These are phyloP conservation scores for Plagodis dolabraria DNA, from an alignment of 2,888 invertebrate genomes.

Conservation along the genomic window DNA sequence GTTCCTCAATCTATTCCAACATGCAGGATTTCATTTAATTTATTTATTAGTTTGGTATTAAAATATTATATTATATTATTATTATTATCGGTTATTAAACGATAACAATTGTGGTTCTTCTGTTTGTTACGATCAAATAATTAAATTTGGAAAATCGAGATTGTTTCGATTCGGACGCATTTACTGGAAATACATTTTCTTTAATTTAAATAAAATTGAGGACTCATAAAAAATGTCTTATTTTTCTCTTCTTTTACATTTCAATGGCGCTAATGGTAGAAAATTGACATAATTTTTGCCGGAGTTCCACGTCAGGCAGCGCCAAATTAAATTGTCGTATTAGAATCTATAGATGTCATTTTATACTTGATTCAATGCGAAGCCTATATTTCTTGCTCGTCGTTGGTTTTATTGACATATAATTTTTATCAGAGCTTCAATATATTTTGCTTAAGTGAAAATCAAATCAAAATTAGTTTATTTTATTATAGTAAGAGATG, in stretches of 20 bases:
- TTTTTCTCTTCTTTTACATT: constrained; percentile 30
- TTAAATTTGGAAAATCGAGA: too few relatives aligned
- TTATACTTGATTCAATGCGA: constrained; percentile 11
- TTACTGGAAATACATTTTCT: constrained; percentile 11
- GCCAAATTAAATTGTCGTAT: constrained; percentile 43
- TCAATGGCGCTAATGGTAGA: constrained; percentile 53
- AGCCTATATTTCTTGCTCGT: constrained; percentile 9
- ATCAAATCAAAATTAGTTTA: too few relatives aligned
- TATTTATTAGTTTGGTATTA: too few relatives aligned
- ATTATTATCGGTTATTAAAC: too few relatives aligned
- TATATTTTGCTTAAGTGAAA: background rate
- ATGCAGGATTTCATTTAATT: too few relatives aligned
- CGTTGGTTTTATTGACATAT: constrained; percentile 7
- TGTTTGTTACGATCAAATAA: too few relatives aligned
- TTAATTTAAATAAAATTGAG: constrained; percentile 32
- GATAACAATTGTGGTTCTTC: too few relatives aligned
- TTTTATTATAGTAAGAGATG: background rate
- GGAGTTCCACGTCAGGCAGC: constrained; percentile 43
- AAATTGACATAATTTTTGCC: constrained; percentile 62
- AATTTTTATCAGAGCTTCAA: constrained; percentile 1
- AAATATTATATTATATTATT: too few relatives aligned
- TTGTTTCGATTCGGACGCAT: background rate
- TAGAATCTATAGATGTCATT: constrained; percentile 26
- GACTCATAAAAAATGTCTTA: constrained; percentile 28
- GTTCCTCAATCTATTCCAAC: too few relatives aligned